Conservation (phyloP, 1,140 invertebrate species). For the Papilio aristodemus region DNA sequence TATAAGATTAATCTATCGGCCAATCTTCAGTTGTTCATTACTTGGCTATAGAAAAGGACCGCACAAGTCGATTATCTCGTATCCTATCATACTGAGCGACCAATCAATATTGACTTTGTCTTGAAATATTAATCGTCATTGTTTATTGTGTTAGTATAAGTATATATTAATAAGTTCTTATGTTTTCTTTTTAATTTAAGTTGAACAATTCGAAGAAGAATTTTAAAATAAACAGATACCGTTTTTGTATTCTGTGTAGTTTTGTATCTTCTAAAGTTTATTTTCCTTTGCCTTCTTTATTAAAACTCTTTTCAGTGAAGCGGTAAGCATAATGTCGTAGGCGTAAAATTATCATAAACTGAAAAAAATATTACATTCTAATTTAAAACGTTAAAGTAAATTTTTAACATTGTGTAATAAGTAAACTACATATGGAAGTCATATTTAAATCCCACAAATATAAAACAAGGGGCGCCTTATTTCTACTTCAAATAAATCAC, state of each 20-base stretch:
- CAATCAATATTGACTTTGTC: not conserved
- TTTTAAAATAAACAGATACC: too few species aligned
- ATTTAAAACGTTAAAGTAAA: constrained; percentile 1
- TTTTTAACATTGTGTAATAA: not conserved
- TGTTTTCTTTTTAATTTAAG: too few species aligned
- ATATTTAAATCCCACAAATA: constrained; percentile 40
- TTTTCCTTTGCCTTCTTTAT: too few species aligned
- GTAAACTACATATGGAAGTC: not conserved
- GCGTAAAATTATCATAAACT: too few species aligned
- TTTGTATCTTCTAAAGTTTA: too few species aligned
- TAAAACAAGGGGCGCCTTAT: constrained; percentile 55
- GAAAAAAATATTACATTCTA: not conserved
- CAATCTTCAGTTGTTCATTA: not conserved
- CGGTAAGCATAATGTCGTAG: too few species aligned
- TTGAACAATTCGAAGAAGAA: too few species aligned
- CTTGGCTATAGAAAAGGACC: not conserved
- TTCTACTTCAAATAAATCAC: constrained; percentile 74
- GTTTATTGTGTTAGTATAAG: not conserved
- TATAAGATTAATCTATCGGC: not conserved
- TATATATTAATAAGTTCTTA: not conserved
- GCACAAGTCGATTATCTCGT: constrained; percentile 1
- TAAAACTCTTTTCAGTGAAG: too few species aligned
- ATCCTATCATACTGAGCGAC: not conserved
- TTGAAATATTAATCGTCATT: constrained; percentile 14
- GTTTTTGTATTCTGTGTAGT: too few species aligned